Percentiles rank a stretch among this genome's conserved stretches.
Conservation (phyloP, 2,113 vertebrate species). For the Camelus bactrianus region DNA sequence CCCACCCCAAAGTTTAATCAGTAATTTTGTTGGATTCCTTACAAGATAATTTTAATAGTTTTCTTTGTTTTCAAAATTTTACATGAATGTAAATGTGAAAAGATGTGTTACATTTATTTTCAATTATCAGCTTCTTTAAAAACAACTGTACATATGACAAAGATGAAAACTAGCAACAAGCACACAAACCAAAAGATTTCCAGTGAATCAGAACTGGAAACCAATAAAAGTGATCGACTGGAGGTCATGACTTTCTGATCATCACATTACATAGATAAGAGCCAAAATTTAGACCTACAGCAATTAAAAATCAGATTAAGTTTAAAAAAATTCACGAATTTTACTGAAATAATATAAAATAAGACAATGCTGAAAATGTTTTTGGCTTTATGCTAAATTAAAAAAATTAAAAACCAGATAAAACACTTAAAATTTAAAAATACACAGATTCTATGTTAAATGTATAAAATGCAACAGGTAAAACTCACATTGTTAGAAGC, state of each 20-base stretch:
- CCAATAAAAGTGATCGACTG: constrained; percentile 86
- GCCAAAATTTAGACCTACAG: constrained; percentile 80
- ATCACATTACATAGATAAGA: constrained; percentile 76
- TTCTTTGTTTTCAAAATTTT: constrained; percentile 70
- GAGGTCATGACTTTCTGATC: constrained; percentile 89
- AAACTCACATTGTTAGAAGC: constrained; percentile 55
- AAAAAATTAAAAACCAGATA: not conserved
- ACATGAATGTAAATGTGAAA: constrained; percentile 77
- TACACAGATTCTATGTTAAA: not conserved
- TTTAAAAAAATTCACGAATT: constrained; percentile 81
- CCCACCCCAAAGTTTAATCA: not conserved
- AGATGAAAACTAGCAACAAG: constrained; percentile 85
- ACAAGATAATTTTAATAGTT: constrained; percentile 56
- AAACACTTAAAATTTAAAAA: constrained; percentile 48
- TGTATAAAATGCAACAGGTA: constrained; percentile 35
- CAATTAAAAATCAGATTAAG: constrained; percentile 79
- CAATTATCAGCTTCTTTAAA: constrained; percentile 76
- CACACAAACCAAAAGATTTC: constrained; percentile 86
- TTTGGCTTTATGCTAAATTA: not conserved
- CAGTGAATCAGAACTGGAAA: constrained; percentile 93
- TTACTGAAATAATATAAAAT: constrained; percentile 81
- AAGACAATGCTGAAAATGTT: constrained; percentile 13
- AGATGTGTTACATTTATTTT: constrained; percentile 63
- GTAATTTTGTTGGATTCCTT: constrained; percentile 40
- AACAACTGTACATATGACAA: constrained; percentile 85